A percentile compares a stretch with the other conserved stretches of the same genome.
phyloP scores from a whole-genome alignment of 2,113 vertebrate genomes.

The Centrocercus urophasianus region DNA sequence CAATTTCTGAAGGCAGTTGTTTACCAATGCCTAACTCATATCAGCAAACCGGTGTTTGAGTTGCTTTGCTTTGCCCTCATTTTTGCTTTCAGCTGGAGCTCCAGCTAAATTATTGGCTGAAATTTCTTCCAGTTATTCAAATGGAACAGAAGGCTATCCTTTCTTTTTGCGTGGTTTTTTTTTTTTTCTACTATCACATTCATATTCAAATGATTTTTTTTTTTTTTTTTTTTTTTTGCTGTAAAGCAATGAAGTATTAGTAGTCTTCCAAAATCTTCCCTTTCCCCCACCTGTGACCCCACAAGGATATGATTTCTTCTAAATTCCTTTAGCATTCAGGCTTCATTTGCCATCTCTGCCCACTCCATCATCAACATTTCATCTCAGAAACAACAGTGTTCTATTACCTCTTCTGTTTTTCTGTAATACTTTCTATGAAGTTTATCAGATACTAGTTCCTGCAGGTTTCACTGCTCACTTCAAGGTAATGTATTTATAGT shows the following conservation, averaged over 20 bases:
- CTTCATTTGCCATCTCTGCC: neutral
- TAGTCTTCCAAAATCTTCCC: neutral
- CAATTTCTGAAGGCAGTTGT: neutral
- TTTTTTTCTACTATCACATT: neutral
- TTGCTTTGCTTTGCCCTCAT: neutral
- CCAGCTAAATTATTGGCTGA: neutral
- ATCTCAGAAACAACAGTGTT: neutral
- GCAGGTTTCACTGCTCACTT: neutral
- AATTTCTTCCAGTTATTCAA: neutral
- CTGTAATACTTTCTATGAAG: neutral
- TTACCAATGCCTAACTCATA: neutral
- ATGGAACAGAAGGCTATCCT: neutral
- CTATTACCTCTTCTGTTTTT: neutral
- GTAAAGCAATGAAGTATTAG: neutral
- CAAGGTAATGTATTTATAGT: neutral
- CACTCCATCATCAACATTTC: neutral
- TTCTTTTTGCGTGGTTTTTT: neutral
- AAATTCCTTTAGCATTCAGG: neutral
- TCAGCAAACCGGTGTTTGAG: neutral
- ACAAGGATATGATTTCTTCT: neutral
- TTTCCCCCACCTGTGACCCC: accelerated
- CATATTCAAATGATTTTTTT: neutral
- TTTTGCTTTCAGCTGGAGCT: neutral
- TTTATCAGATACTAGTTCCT: neutral
- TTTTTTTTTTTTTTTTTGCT: neutral